Base-by-base conservation (phyloP, 2,113 vertebrate species). In the Herpetotheres cachinnans region DNA sequence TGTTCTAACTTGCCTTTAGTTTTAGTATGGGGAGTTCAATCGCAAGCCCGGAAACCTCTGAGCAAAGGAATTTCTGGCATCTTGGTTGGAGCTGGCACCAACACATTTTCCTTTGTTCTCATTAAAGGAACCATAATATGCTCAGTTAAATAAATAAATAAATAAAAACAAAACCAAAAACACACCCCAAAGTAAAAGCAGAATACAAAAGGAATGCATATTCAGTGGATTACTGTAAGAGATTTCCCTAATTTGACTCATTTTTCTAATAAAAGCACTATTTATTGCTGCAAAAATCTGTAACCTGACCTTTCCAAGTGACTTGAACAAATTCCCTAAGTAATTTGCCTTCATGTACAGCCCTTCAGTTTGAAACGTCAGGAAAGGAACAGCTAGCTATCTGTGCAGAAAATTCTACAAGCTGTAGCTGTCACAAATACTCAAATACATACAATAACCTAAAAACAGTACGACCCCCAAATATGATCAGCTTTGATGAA, bases 11-110 rank as follows among this genome's bases (percentile, higher is more conserved):
- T 87, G 77, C 54, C 73, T 91, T 90, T 78, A 76, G 78, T 91
- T 94, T 94, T 88, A 84, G 77, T 67, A 82, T 13, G 20, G 32
- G 16, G 49, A 89, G 30, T 65, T 96, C 78, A 91, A 81, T 49
- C 81, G 72, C 81, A 87, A 70, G 91, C 73, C 95, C 17, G 34
- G 95, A 97, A 96, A 95, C 61, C 82, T 97, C 90, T 46, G 30
- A 95, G 84, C 82, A 93, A 88, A 97, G 90, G 95, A 96, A 97
- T 97, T 97, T 96, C 95, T 96, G 96, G 92, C 95, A 95, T 97
- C 91, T 94, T 93, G 81, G 81, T 21, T 79, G 65, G 73, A 93
- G 84, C 84, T 96, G 96, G 95, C 95, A 97, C 66, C 56, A 95
- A 91, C 84, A 78, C 91, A 90, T 94, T 95, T 90, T 94, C 73